Evolutionary conservation across 23 tunicate species (phyloP), one percentile per base, ranked within the genome.

Genomic region (Ascidia mentula): DNA sequence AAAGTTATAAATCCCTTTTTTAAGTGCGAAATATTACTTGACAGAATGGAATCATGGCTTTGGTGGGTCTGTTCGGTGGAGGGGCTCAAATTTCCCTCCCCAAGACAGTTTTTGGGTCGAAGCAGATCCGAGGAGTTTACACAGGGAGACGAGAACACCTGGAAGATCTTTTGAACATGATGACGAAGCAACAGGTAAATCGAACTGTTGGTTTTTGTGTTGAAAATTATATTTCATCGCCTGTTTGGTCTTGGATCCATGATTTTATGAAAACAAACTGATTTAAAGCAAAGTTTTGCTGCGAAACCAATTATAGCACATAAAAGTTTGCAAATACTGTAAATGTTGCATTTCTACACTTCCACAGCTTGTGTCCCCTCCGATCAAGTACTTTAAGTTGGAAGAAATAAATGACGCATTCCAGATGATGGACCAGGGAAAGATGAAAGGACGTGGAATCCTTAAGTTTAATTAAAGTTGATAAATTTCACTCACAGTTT

Each of bases 1-100:
- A n/a, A n/a, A n/a, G n/a, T n/a, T n/a, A n/a, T n/a, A n/a, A n/a
- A n/a, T n/a, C n/a, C n/a, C n/a, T n/a, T n/a, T n/a, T n/a, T n/a
- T n/a, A n/a, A n/a, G n/a, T n/a, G n/a, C n/a, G n/a, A n/a, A n/a
- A n/a, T n/a, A n/a, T n/a, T n/a, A n/a, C n/a, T n/a, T n/a, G n/a
- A 2, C 80, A 84, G 88, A 46, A 76, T 38, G 88, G 88, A 24
- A 35, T 75, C 8, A 72, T 38, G n/a, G 88, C 59, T 32, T 46
- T 76, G 88, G 81, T 84, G 37, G 88, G 88, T 36, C 69, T 84
- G 32, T 84, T 74, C 40, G 81, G 75, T 0, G 88, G 88, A 37
- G 34, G 34, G 5, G 75, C 78, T 9, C 8, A 30, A 3, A 34
- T 76, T 60, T 46, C 81, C 6, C 76, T 84, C 12, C 74, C 80